Conservation (phyloP, 2,888 invertebrate genomes). For the Epinotia ramella region DNA sequence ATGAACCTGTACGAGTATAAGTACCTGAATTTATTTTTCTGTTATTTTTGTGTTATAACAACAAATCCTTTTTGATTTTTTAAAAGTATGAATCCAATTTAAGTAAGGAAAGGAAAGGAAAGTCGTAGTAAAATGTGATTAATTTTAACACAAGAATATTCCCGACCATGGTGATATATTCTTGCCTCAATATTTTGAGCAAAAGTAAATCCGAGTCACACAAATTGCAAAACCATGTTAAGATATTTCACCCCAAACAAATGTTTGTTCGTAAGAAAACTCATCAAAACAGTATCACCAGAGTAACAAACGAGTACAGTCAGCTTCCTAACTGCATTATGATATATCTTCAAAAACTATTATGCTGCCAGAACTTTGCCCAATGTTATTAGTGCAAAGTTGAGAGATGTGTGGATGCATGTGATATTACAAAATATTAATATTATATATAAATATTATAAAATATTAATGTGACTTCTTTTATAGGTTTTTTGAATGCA, state of each 20-base stretch:
- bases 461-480: neutral
- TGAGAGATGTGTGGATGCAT: neutral
- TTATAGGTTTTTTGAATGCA: too few relatives aligned
- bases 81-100: too few relatives aligned
- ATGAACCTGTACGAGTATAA: too few relatives aligned
- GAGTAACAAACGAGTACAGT: constrained; percentile 7
- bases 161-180: neutral
- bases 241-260: constrained; percentile 17
- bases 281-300: constrained; percentile 25
- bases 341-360: constrained; percentile 38
- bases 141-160: neutral
- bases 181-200: neutral
- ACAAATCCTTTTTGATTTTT: too few relatives aligned
- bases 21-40: too few relatives aligned
- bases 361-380: constrained; percentile 14
- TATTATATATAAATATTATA: too few relatives aligned
- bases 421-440: neutral
- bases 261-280: constrained; percentile 17
- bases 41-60: too few relatives aligned
- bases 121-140: neutral
- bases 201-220: neutral
- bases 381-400: neutral
- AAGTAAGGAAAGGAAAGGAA: neutral
- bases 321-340: constrained; percentile 30
- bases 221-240: constrained; percentile 30